Conservation (phyloP, 2,888 invertebrate genomes). For the Caenorhabditis doughertyi region DNA sequence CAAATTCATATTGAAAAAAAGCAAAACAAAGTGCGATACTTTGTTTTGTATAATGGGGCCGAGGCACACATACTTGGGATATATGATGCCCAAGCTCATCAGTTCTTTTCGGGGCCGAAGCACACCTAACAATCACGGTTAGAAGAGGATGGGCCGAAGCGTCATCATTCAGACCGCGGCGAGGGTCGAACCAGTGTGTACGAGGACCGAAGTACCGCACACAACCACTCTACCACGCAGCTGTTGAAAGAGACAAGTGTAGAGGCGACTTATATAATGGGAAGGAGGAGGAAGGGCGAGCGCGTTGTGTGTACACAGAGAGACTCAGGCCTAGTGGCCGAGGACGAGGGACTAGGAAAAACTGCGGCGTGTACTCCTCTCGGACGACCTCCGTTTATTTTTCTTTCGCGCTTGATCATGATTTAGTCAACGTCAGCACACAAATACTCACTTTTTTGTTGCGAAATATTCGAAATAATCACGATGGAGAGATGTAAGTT, state of each 20-base stretch:
- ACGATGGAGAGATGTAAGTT: slow-evolving; percentile 57
- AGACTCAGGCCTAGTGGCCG: slow-evolving; percentile 20
- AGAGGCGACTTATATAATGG: neutral
- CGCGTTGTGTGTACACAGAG: neutral
- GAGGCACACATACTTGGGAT: slow-evolving; percentile 24
- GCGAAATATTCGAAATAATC: slow-evolving; percentile 18
- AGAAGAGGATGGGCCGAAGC: slow-evolving; percentile 37
- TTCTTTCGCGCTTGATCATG: slow-evolving; percentile 22
- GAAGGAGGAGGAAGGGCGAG: neutral
- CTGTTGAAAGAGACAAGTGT: neutral
- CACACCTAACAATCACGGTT: slow-evolving; percentile 23
- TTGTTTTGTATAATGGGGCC: slow-evolving; percentile 17
- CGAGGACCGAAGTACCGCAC: slow-evolving; percentile 47
- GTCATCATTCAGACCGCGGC: slow-evolving; percentile 32
- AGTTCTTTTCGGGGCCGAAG: slow-evolving; percentile 26
- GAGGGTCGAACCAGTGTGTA: slow-evolving; percentile 23
- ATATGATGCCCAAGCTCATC: slow-evolving; percentile 2
- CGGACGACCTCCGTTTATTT: slow-evolving; percentile 37
- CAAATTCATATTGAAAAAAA: neutral
- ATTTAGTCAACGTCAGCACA: slow-evolving; percentile 53
- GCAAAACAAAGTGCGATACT: slow-evolving; percentile 5
- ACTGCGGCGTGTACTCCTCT: slow-evolving; percentile 28
- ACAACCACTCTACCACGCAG: slow-evolving; percentile 35
- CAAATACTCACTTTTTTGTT: slow-evolving; percentile 17
- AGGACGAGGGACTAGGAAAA: slow-evolving; percentile 11